Conservation (phyloP, 2,888 invertebrate genomes). For the Acrobasis consociella region DNA sequence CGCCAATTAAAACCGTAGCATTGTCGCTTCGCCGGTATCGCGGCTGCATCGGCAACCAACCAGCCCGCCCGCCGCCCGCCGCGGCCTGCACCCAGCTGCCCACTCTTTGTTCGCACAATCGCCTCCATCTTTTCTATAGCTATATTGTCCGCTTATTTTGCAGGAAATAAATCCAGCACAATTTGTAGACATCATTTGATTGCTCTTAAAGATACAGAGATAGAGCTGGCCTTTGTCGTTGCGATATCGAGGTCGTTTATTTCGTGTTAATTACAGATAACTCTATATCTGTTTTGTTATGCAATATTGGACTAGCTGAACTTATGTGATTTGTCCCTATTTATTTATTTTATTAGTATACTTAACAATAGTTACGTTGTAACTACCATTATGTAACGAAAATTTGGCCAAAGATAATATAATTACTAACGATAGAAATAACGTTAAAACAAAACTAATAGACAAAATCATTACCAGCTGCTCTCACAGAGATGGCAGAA, state of each 20-base stretch:
- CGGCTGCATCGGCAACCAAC: slow-evolving; percentile 25
- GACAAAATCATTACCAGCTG: too few species aligned
- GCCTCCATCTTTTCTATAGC: slow-evolving; percentile 30
- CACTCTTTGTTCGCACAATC: slow-evolving; percentile 10
- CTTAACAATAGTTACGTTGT: too few species aligned
- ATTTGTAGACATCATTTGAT: slow-evolving; percentile 68
- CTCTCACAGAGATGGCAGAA: too few species aligned
- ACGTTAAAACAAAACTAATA: too few species aligned
- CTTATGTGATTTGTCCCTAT: background rate
- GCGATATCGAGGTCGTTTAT: slow-evolving; percentile 59
- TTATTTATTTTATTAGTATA: too few species aligned
- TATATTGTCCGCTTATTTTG: slow-evolving; percentile 65
- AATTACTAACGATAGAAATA: too few species aligned
- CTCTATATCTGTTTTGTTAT: slow-evolving; percentile 36
- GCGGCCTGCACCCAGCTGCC: background rate
- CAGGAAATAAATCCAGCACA: slow-evolving; percentile 63
- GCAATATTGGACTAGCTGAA: slow-evolving; percentile 31
- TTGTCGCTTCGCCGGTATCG: slow-evolving; percentile 32
- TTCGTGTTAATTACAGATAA: slow-evolving; percentile 61
- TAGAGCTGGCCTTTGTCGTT: slow-evolving; percentile 61
- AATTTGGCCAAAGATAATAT: too few species aligned
- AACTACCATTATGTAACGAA: too few species aligned
- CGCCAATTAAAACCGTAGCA: slow-evolving; percentile 38
- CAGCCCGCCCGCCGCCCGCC: slow-evolving; percentile 16
- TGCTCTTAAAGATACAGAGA: slow-evolving; percentile 59